Base-by-base conservation (phyloP, 1,140 invertebrate species). In the Trinorchestia longiramus region DNA sequence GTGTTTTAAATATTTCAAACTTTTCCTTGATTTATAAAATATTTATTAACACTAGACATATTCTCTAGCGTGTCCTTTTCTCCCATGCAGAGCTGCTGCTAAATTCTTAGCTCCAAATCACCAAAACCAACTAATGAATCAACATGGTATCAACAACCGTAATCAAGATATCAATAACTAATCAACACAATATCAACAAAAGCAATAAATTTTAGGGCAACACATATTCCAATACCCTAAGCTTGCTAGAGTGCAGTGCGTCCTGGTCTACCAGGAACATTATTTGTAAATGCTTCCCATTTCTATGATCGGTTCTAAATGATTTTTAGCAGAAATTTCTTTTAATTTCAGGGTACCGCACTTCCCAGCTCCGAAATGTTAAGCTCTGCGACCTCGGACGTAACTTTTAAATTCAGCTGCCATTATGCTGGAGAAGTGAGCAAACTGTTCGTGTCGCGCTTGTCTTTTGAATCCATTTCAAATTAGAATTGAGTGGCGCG, bases 391-490 rank as follows among this genome's bases (percentile, higher is more conserved):
- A 77, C 62, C 62, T 77, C 62, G 8, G 28, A 36, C 62, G 15
- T 77, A 90, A 90, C 88, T 90, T 90, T 43, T 43, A 43, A 90
- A 43, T 90, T 90, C 88, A 90, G 88, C 44, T 43, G 92, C 92
- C 41, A 94, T 94, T 94, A 94, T 44, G 3, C 44, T 94, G 92
- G 40, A 94, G 92, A 94, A 94, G 41, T 94, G 92, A 94, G 44
- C 92, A 94, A 94, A 94, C 92, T 94, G 8, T 94, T 44, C 43
- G 92, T 94, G 92, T 47, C 43, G 44, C 8, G 92, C 44, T 36
- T 43, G 92, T 94, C 44, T 94, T 47, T 47, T 94, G 92, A 36
- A 94, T 94, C 92, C 92, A 94, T 94, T 94, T 94, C 92, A 94
- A 94, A 94, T 94, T 94, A 94, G 92, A 94, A 94, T 47, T 45